A percentile compares a stretch with the other conserved stretches of the same genome.
Conservation (phyloP, 1,140 invertebrate genomes). For the Bombus polaris region DNA sequence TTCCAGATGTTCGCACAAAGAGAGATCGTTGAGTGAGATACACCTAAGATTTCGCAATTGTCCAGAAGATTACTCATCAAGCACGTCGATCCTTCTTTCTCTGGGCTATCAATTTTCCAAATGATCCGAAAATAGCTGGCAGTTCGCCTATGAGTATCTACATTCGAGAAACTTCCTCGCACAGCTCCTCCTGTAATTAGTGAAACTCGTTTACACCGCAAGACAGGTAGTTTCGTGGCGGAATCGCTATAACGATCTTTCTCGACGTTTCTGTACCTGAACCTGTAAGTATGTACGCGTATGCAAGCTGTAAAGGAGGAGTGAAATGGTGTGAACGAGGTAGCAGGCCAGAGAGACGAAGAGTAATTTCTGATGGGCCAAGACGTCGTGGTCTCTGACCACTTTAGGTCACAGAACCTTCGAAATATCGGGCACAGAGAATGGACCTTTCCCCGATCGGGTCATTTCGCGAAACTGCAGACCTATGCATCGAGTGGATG, state of each 20-base stretch:
- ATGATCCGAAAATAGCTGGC: constrained; percentile 34
- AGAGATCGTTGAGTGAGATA: too few species aligned
- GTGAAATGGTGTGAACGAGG: background rate
- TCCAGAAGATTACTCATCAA: background rate
- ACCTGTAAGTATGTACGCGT: constrained; percentile 16
- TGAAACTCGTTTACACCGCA: constrained; percentile 64
- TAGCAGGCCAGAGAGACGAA: background rate
- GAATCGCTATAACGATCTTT: constrained; percentile 60
- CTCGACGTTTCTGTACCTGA: background rate
- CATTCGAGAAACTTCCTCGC: constrained; percentile 47
- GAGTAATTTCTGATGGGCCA: constrained; percentile 34
- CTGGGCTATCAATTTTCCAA: background rate
- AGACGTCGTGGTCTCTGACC: constrained; percentile 35
- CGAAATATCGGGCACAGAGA: constrained; percentile 18
- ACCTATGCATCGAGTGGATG: constrained; percentile 33
- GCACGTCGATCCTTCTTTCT: background rate
- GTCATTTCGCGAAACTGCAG: constrained; percentile 27
- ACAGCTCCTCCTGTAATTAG: constrained; percentile 61
- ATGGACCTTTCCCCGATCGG: background rate
- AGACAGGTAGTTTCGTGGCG: constrained; percentile 64
- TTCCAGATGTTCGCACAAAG: too few species aligned
- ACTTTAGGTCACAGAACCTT: constrained; percentile 10
- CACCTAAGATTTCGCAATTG: background rate
- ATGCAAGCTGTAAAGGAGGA: background rate
- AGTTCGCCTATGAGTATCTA: constrained; percentile 43